phyloP scores from a whole-genome alignment of 2,888 invertebrate genomes.

The Orthonevra nobilis region DNA sequence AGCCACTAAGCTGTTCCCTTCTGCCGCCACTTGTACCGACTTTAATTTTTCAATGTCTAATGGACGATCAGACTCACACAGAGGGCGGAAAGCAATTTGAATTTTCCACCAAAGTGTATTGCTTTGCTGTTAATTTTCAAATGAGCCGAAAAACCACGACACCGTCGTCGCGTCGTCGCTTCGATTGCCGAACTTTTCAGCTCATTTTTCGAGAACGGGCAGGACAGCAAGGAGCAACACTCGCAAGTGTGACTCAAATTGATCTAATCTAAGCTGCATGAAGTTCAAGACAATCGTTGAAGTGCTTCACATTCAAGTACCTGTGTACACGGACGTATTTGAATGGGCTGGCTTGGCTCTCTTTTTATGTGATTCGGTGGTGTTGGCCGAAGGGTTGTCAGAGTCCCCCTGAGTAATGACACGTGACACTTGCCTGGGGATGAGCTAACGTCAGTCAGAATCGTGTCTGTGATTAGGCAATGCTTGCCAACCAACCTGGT shows the following conservation, averaged over 20 bases:
- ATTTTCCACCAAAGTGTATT: conserved; percentile 58
- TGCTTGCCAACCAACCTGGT: conserved; percentile 30
- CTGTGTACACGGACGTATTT: conserved; percentile 65
- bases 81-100: conserved; percentile 56
- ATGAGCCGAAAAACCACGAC: conserved; percentile 67
- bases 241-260: conserved; percentile 62
- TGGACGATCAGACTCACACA: conserved; percentile 51
- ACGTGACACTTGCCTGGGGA: conserved; percentile 79
- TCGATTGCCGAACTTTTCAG: conserved; percentile 34
- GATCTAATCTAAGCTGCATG: conserved; percentile 63
- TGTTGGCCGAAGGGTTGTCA: conserved; percentile 45
- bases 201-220: conserved; percentile 28
- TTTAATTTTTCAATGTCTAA: conserved; percentile 58
- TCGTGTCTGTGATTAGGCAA: conserved; percentile 79
- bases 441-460: conserved; percentile 78
- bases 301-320: conserved; percentile 65
- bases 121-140: conserved; percentile 62
- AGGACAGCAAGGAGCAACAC: too few relatives aligned
- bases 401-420: conserved; percentile 77
- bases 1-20: conserved; percentile 55
- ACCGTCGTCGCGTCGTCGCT: conserved; percentile 7
- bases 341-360: conserved; percentile 52
- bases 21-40: conserved; percentile 20
- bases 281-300: conserved; percentile 56
- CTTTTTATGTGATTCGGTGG: background rate